A percentile compares a stretch with the other conserved stretches of the same genome.
phyloP scores from a whole-genome alignment of 2,113 vertebrate species.

The Vombatus ursinus region DNA sequence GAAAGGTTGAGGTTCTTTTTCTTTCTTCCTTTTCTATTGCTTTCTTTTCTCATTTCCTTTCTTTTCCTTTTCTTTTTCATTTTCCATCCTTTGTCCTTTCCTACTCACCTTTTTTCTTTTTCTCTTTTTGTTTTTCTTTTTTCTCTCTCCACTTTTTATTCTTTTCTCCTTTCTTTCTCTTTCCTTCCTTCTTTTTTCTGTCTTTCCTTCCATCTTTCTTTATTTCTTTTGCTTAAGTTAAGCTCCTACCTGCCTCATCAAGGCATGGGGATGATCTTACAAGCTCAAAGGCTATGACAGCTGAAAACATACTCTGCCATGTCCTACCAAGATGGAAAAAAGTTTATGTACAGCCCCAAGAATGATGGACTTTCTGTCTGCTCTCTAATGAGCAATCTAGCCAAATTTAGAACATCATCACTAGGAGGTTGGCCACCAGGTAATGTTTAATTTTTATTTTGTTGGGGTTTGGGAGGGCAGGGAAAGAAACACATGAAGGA shows the following conservation, averaged over 20 bases:
- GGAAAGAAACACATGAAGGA: background rate
- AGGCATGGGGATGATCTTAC: rapidly evolving
- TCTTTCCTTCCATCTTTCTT: background rate
- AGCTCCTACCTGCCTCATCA: background rate
- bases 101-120: background rate
- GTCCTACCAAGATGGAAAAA: background rate
- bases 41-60: background rate
- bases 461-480: background rate
- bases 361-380: background rate
- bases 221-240: background rate
- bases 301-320: background rate
- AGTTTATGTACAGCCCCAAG: background rate
- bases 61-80: background rate
- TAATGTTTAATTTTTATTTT: background rate
- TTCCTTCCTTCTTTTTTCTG: background rate
- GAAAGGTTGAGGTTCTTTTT: background rate
- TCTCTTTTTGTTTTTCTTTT: background rate
- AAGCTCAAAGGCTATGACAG: background rate
- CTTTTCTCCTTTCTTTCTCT: background rate
- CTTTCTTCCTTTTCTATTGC: background rate
- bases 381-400: background rate
- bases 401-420: background rate
- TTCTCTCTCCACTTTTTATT: background rate
- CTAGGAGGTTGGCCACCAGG: background rate
- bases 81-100: background rate